phyloP scores from a whole-genome alignment of 2,888 invertebrate genomes.

The Ophion obscuratus region DNA sequence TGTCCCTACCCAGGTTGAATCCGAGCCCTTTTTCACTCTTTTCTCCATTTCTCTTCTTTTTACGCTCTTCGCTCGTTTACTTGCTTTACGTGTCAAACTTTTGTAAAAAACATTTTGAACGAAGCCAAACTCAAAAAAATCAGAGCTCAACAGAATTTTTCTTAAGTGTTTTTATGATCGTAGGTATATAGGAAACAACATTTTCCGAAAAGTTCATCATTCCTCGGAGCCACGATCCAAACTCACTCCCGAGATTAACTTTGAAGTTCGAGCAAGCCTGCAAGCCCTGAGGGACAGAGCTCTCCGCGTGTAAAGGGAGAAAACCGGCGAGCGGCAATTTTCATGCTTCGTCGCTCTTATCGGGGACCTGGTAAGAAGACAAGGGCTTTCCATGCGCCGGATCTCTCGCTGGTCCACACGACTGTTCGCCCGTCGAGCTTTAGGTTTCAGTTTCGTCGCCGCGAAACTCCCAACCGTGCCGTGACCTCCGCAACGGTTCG shows the following conservation, averaged over 20 bases:
- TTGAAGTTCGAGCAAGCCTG: slow-evolving; percentile 19
- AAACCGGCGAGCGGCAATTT: slow-evolving; percentile 45
- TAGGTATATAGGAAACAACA: neutral
- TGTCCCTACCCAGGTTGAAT: too few relatives aligned
- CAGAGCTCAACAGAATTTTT: neutral
- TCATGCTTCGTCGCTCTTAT: slow-evolving; percentile 55
- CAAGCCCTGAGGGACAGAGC: slow-evolving; percentile 28
- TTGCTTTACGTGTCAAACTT: too few relatives aligned
- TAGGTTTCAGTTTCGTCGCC: slow-evolving; percentile 35
- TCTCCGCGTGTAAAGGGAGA: slow-evolving; percentile 27
- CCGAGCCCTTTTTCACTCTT: too few relatives aligned
- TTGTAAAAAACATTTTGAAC: neutral
- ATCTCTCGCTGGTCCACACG: slow-evolving; percentile 19
- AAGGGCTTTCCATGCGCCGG: slow-evolving; percentile 10
- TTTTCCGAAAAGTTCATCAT: slow-evolving; percentile 7
- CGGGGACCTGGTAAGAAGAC: slow-evolving; percentile 14
- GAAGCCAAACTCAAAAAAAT: neutral
- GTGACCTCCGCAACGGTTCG: slow-evolving; percentile 33
- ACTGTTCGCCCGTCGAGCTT: slow-evolving; percentile 37
- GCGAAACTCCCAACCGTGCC: slow-evolving; percentile 51
- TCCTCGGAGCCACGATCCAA: slow-evolving; percentile 10
- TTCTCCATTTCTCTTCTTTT: too few relatives aligned
- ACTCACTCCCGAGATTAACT: slow-evolving; percentile 25
- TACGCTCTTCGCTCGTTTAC: too few relatives aligned
- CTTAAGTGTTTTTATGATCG: neutral